Base-by-base conservation (phyloP, 2,113 vertebrate genomes). In the Argyrosomus japonicus region DNA sequence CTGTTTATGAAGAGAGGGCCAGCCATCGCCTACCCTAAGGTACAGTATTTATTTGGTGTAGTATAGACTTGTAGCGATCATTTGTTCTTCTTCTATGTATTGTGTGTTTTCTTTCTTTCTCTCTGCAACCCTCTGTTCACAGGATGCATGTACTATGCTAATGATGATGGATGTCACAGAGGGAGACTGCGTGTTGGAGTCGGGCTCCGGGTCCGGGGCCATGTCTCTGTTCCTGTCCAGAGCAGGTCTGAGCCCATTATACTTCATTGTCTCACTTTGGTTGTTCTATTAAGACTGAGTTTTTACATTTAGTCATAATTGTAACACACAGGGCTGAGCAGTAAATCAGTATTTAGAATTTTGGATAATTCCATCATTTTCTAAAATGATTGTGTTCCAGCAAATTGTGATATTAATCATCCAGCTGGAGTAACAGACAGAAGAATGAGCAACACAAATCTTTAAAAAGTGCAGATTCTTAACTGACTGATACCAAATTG, bases 191-290 rank as follows among this genome's bases (percentile, higher is more conserved):
- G 95, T 99, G 62, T 60, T 99, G 87, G 97, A 99, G 95, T 93
- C 90, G 2, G 98, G 97, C 19, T 97, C 97, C 0, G 98, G 97
- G 3, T 98, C 97, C 4, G 97, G 97, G 1, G 96, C 94, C 32
- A 93, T 97, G 96, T 96, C 95, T 58, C 95, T 98, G 86, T 98
- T 99, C 91, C 91, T 99, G 63, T 99, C 98, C 43, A 95, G 95
- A 93, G 97, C 97, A 94, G 97, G 98, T 99, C 86, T 92, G 95
- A 2, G 48, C 0, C 32, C 25, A 14, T 6, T 10, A 14, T 8
- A 36, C 23, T 60, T 61, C 69, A 60, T 3, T 45, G 12, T 56
- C 15, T 61, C 51, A 48, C 21, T 32, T 4, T 23, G 51, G 45
- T 47, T 47, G 3, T 47, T 47, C 45, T 14, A 47, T 47, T 14